Evolutionary conservation across 2,888 invertebrate species (phyloP).

Genomic region (Sicus ferrugineus): DNA sequence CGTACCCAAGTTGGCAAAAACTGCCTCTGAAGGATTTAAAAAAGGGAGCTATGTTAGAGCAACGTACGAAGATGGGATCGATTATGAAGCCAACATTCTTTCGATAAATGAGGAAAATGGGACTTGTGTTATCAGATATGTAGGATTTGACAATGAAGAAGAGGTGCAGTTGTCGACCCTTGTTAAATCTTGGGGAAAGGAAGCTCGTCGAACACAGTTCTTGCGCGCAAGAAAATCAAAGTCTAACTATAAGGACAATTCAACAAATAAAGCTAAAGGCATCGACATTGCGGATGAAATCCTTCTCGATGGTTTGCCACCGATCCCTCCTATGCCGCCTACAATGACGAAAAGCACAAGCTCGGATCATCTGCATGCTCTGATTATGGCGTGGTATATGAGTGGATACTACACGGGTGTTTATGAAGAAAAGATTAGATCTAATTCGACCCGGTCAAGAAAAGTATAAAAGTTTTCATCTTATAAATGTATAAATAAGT

Average conservation of each 20-base stretch:
- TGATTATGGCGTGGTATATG: constrained; percentile 94
- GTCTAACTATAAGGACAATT: constrained; percentile 29
- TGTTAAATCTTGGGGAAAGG: constrained; percentile 66
- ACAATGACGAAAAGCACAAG: constrained; percentile 56
- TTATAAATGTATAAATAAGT: no score
- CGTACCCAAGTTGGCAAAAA: background rate
- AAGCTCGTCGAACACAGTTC: constrained; percentile 66
- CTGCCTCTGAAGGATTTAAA: constrained; percentile 64
- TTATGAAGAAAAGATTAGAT: no score
- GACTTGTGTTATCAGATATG: constrained; percentile 63
- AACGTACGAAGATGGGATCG: constrained; percentile 71
- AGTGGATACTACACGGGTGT: constrained; percentile 90
- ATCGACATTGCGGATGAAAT: constrained; percentile 20
- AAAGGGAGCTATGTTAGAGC: constrained; percentile 73
- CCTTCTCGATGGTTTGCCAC: constrained; percentile 48
- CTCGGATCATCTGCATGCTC: constrained; percentile 76
- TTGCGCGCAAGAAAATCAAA: constrained; percentile 55
- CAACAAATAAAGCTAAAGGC: constrained; percentile 5
- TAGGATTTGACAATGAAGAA: constrained; percentile 68
- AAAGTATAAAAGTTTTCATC: no score
- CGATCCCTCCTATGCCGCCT: constrained; percentile 67
- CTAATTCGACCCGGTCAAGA: no score
- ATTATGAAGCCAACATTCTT: constrained; percentile 72
- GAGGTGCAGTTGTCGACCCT: constrained; percentile 64
- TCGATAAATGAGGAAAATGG: constrained; percentile 62